Percentiles rank a stretch among this genome's conserved stretches.
Evolutionary conservation across 2,113 vertebrate genomes (phyloP).

Genomic region (Lampris megalopsis): DNA sequence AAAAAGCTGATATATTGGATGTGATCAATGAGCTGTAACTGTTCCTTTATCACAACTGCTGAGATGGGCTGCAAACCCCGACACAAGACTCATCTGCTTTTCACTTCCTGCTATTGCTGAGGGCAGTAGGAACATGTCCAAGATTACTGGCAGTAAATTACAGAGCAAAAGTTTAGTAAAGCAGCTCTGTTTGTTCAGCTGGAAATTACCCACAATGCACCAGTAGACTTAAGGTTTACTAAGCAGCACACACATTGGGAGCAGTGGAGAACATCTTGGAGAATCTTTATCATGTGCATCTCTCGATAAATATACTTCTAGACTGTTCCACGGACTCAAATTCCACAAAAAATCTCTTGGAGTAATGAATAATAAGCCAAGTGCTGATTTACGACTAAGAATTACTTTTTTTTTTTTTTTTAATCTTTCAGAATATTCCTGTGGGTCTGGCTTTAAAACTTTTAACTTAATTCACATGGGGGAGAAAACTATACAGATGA

Average conservation of each 20-base stretch:
- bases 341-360: conserved; percentile 15
- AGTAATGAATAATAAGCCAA: neutral
- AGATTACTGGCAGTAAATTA: conserved; percentile 33
- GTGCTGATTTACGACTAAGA: conserved; percentile 20
- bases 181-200: conserved; percentile 54
- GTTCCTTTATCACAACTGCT: neutral
- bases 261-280: conserved; percentile 35
- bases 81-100: conserved; percentile 28
- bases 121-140: conserved; percentile 25
- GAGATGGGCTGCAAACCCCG: conserved; percentile 5
- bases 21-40: neutral
- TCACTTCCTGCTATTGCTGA: conserved; percentile 5
- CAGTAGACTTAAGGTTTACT: neutral
- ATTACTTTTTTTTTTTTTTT: neutral
- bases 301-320: conserved; percentile 21
- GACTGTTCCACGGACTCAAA: conserved; percentile 23
- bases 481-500: neutral
- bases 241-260: neutral
- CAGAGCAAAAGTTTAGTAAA: conserved; percentile 32
- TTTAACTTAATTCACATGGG: neutral
- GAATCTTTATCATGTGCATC: conserved; percentile 32
- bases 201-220: conserved; percentile 48
- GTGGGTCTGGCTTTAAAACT: neutral
- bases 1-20: neutral
- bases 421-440: neutral